Evolutionary conservation across 2,113 vertebrate genomes (phyloP), one percentile per base, ranked within the genome.

Genomic region (Tapirus terrestris): DNA sequence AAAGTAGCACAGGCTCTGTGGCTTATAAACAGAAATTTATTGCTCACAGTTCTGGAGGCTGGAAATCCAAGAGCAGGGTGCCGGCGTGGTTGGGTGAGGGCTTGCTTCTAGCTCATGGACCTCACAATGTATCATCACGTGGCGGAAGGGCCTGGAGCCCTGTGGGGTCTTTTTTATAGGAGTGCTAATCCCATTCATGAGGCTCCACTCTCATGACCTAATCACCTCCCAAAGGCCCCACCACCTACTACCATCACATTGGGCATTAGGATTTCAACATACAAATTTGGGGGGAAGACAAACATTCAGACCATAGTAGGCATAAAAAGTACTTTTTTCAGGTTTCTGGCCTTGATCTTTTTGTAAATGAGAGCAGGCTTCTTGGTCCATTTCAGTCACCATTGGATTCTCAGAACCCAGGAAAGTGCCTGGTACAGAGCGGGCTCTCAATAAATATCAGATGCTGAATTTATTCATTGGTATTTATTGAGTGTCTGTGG

Each of bases 371-470:
- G n/a, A 67, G 1, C 29, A 60, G 51, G 53, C 43, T 16, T 45
- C 91, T 48, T 21, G 48, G 67, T 33, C 68, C 16, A 3, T 31
- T 45, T 63, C 45, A 43, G 43, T 79, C 58, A 61, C 53, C 76
- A 1, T 29, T 63, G 33, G 43, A 25, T 39, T 56, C 61, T 43
- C 68, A 48, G 72, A 51, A 43, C n/a, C 17, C 36, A 82, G 31
- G 86, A 63, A 27, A 82, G 16, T 29, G 18, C 43, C 68, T n/a
- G 23, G 13, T 31, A 20, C 8, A 1, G 12, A 43, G 11, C 0
- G 4, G 16, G 27, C 1, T 8, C 16, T 68, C 18, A 0, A 0
- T 79, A 6, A 7, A 11, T 51, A 48, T 6, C 73, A 18, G 51
- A 56, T 4, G 17, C 16, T 29, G 21, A 39, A 53, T 73, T 25